Base-by-base conservation (phyloP, 2,113 vertebrate genomes). In the Proterorhinus semilunaris region DNA sequence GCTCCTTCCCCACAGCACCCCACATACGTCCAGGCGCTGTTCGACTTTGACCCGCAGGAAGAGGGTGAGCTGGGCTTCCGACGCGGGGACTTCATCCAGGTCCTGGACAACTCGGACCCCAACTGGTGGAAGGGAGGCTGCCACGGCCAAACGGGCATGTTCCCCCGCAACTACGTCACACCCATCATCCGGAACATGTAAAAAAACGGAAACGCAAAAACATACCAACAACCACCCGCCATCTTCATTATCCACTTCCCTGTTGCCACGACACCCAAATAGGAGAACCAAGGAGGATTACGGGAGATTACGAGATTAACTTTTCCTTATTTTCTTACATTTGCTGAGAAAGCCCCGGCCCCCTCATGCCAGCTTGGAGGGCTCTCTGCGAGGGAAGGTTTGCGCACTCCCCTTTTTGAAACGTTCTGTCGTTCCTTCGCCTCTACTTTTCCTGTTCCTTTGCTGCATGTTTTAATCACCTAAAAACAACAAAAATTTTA, bases 111-210 rank as follows among this genome's bases (percentile, higher is more conserved):
- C 94, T 99, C 98, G 48, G 98, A 99, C 89, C 97, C 97, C 91
- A 99, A 99, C 92, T 99, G 98, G 98, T 99, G 98, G 98, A 99
- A 99, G 83, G 98, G 98, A 78, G 96, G 94, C 49, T 99, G 97
- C 91, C 96, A 98, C 0, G 93, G 95, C 86, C 96, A 96, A 81
- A 98, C 97, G 66, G 97, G 98, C 93, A 99, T 99, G 98, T 99
- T 99, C 88, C 98, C 98, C 27, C 97, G 98, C 91, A 99, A 99
- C 89, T 99, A 99, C 6, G 97, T 99, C 92, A 96, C 95, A 75
- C 97, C 96, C 0, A 95, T 98, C 87, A 98, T 94, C 88, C 94
- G 95, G 93, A 98, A 95, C 92, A 96, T 97, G 94, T 98, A 96
- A 55, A 93, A 85, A 69, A 78, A 50, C 49, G 6, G 49, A 62